phyloP scores from a whole-genome alignment of 2,797 vertebrate species.

The Sebastes vulpes region DNA sequence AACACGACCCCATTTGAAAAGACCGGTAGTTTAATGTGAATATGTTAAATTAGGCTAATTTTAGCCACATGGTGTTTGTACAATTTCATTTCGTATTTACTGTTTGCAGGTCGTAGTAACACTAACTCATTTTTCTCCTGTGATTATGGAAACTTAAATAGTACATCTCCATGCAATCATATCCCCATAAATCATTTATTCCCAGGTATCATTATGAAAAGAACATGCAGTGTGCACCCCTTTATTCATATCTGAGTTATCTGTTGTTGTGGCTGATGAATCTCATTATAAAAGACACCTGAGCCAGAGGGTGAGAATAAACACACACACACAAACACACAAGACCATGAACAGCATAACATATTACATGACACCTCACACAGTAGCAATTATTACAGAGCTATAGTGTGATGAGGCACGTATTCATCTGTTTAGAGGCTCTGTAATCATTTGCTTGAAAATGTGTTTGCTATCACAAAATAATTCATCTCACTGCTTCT shows the following conservation, averaged over 20 bases:
- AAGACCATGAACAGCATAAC: neutral
- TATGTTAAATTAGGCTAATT: neutral
- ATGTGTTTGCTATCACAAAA: constrained; percentile 35
- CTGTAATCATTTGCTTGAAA: constrained; percentile 30
- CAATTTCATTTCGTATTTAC: neutral
- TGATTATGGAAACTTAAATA: neutral
- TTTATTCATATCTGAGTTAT: constrained; percentile 16
- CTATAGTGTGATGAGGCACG: neutral
- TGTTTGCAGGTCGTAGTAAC: neutral
- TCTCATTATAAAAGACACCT: constrained; percentile 35
- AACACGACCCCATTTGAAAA: no score
- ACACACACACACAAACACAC: neutral
- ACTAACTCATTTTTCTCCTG: neutral
- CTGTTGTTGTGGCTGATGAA: constrained; percentile 3
- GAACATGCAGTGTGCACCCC: neutral
- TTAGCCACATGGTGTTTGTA: no score
- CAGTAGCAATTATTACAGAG: constrained; percentile 3
- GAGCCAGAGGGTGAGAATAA: constrained; percentile 9
- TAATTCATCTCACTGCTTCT: constrained; percentile 9
- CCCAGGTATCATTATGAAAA: neutral
- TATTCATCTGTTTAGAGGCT: constrained; percentile 7
- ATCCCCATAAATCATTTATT: neutral
- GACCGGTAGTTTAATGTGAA: neutral
- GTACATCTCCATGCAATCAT: neutral
- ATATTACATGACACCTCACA: constrained; percentile 15